These are phyloP conservation scores for Phyto melanocephala DNA, from an alignment of 2,888 invertebrate species.

Conservation along the genomic window DNA sequence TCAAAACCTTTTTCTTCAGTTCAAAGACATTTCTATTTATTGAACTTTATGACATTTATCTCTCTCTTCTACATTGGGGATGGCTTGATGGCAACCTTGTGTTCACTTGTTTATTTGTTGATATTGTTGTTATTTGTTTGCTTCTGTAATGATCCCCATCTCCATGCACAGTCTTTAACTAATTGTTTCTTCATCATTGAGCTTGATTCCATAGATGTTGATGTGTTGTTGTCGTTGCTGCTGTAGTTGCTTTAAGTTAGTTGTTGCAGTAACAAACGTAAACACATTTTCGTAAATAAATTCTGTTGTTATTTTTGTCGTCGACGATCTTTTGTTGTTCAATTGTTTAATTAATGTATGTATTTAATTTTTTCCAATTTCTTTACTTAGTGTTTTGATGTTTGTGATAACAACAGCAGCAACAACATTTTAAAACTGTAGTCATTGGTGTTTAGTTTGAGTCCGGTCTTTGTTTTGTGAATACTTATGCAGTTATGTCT, in stretches of 20 bases:
- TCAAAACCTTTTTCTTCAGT: constrained; percentile 10
- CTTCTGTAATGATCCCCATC: constrained; percentile 26
- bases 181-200: constrained; percentile 53
- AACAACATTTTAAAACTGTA: not conserved
- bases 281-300: not conserved
- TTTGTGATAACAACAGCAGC: constrained; percentile 12
- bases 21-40: constrained; percentile 36
- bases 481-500: too few relatives aligned
- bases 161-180: constrained; percentile 36
- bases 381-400: not conserved
- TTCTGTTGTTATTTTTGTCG: not conserved
- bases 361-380: not conserved
- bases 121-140: not conserved
- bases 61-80: not conserved
- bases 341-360: constrained; percentile 55
- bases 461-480: not conserved
- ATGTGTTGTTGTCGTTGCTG: not conserved
- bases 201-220: constrained; percentile 27
- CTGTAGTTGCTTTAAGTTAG: not conserved
- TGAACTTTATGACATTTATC: constrained; percentile 28
- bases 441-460: not conserved
- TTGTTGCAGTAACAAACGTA: not conserved
- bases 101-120: constrained; percentile 4
- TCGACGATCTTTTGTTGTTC: constrained; percentile 36
- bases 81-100: constrained; percentile 46